Percentiles rank a stretch among this genome's conserved stretches.
Conservation (phyloP, 2,113 vertebrate genomes). For the Bujurquina vittata region DNA sequence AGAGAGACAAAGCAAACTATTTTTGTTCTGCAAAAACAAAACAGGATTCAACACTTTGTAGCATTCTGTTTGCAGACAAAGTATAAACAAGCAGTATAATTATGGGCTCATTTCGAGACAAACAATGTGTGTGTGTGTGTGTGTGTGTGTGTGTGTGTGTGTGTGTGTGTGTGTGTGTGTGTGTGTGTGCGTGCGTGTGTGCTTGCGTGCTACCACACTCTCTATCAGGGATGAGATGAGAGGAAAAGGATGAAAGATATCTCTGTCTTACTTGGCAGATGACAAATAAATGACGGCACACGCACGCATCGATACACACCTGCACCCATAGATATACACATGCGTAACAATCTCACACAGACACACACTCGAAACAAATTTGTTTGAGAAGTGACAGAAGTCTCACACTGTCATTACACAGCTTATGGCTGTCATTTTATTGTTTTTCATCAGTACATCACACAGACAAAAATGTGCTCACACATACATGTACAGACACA, state of each 20-base stretch:
- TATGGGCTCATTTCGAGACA: slow-evolving; percentile 67
- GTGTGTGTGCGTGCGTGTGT: background rate
- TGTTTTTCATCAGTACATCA: slow-evolving; percentile 73
- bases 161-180: background rate
- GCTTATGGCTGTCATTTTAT: slow-evolving; percentile 71
- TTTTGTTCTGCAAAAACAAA: slow-evolving; percentile 70
- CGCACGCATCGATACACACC: slow-evolving; percentile 20
- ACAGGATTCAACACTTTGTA: slow-evolving; percentile 71
- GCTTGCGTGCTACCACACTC: slow-evolving; percentile 12
- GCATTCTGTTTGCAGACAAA: slow-evolving; percentile 65
- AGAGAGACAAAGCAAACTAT: slow-evolving; percentile 73
- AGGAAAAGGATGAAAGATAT: slow-evolving; percentile 66
- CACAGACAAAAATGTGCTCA: slow-evolving; percentile 56
- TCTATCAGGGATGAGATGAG: slow-evolving; percentile 66
- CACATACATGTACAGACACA: slow-evolving; percentile 15
- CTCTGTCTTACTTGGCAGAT: slow-evolving; percentile 70
- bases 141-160: slow-evolving; percentile 5
- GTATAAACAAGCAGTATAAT: slow-evolving; percentile 73
- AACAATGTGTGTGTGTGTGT: slow-evolving; percentile 33
- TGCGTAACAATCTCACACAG: slow-evolving; percentile 13
- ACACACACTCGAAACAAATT: slow-evolving; percentile 54
- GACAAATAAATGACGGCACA: slow-evolving; percentile 67
- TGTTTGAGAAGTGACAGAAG: slow-evolving; percentile 76
- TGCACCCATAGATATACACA: background rate
- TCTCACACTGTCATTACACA: slow-evolving; percentile 73